Evolutionary conservation across 2,888 invertebrate genomes (phyloP), one percentile per base, ranked within the genome.

Genomic region (Coleophora deauratella): DNA sequence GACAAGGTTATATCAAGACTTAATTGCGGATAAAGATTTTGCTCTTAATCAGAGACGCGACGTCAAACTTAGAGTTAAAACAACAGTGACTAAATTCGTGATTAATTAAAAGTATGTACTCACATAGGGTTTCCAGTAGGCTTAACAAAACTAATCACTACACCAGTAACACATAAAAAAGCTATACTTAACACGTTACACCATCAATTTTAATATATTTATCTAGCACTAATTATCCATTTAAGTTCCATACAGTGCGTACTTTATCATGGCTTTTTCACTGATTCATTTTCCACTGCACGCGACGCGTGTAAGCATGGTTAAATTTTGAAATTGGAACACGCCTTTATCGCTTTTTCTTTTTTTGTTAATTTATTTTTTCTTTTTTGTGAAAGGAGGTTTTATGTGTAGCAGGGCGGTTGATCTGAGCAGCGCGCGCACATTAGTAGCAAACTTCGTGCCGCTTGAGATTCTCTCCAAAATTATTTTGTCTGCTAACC

Each of bases 81-180:
- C 21, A 21, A 21, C 21, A 21, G 6, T 3, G 21, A 21, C 6
- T 21, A n/a, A n/a, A n/a, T n/a, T n/a, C n/a, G n/a, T n/a, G 3
- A 21, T 21, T 6, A 3, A 21, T 21, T 3, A 21, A 21, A 21
- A 21, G 6, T 4, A 37, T 14, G 32, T 58, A 66, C 67, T 70
- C 51, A 70, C 66, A 66, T 54, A 54, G 62, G 65, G 55, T 63
- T 50, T 38, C 49, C 42, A 48, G 55, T 55, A 62, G 57, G 61
- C 52, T 54, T 47, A 49, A 50, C 54, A 51, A 53, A 55, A 63
- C 59, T 52, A 62, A 57, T 53, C 54, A 51, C 49, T 44, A 47
- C 44, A 40, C 37, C 38, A 33, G 43, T 39, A 36, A 38, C 38
- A 44, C 50, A 4, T 21, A 21, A 21, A 21, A 6, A 21, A 6